phyloP scores from a whole-genome alignment of 2,797 vertebrate species.

The Acanthurus tractus region DNA sequence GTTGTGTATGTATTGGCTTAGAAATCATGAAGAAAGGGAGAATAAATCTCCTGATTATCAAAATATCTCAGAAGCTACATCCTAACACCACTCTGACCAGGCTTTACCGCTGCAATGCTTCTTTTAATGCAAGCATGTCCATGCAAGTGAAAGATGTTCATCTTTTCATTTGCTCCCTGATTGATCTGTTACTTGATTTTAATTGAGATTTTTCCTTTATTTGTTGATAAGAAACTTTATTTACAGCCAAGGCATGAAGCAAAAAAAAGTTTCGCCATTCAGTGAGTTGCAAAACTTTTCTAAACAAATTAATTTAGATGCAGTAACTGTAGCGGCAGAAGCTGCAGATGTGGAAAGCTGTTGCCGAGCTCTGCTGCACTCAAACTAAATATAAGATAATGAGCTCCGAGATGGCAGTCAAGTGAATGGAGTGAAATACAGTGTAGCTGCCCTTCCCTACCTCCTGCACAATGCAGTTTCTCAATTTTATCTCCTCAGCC shows the following conservation, averaged over 20 bases:
- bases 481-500: conserved; percentile 39
- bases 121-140: not conserved
- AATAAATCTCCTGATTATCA: not conserved
- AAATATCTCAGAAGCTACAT: not conserved
- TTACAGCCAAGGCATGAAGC: conserved; percentile 13
- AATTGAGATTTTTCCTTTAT: not conserved
- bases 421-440: conserved; percentile 54
- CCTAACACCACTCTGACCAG: not conserved
- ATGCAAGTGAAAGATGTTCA: not conserved
- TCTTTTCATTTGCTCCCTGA: not conserved
- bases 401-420: conserved; percentile 49
- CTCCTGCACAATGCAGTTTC: conserved; percentile 35
- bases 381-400: conserved; percentile 61
- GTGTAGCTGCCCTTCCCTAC: conserved; percentile 49
- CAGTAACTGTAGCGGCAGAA: conserved; percentile 16
- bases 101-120: rapidly evolving
- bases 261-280: conserved; percentile 18
- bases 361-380: conserved; percentile 20
- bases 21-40: not conserved
- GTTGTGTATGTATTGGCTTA: too few species aligned
- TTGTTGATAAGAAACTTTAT: not conserved
- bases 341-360: conserved; percentile 23
- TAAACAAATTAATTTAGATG: conserved; percentile 41
- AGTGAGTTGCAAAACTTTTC: conserved; percentile 25
- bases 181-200: conserved; percentile 13